phyloP scores from a whole-genome alignment of 2,888 invertebrate genomes.

The Trisateles emortualis region DNA sequence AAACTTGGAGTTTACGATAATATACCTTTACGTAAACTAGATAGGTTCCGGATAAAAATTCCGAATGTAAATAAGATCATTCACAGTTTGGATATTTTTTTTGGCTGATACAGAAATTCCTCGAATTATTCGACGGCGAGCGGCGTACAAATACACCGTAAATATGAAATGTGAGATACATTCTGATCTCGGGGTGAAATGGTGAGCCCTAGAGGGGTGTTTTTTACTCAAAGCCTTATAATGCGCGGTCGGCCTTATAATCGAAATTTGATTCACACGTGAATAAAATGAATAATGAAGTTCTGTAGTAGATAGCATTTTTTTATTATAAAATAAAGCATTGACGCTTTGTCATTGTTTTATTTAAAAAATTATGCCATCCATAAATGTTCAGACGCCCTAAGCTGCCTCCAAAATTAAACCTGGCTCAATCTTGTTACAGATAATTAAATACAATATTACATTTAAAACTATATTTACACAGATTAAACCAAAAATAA shows the following conservation, averaged over 20 bases:
- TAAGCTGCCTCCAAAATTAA: too few species aligned
- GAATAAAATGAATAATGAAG: not conserved
- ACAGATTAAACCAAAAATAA: too few species aligned
- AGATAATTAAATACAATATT: too few species aligned
- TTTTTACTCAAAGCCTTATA: constrained; percentile 27
- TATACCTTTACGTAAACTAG: not conserved
- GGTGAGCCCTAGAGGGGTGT: constrained; percentile 22
- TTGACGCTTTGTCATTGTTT: too few species aligned
- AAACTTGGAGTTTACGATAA: not conserved
- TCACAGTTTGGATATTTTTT: not conserved
- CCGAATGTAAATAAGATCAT: not conserved
- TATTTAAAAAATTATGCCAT: too few species aligned
- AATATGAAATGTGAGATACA: constrained; percentile 27
- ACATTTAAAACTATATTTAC: too few species aligned
- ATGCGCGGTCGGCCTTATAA: constrained; percentile 30
- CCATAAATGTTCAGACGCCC: too few species aligned
- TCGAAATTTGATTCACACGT: constrained; percentile 30
- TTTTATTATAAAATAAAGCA: too few species aligned
- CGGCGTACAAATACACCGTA: constrained; percentile 6
- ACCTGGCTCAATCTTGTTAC: too few species aligned
- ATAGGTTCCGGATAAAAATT: not conserved
- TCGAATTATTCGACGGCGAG: not conserved
- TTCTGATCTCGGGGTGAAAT: constrained; percentile 18
- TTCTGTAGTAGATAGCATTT: too few species aligned
- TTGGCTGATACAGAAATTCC: not conserved